Evolutionary conservation across 35 echinoderm and acorn worm genomes (phyloP).

Genomic region (Eucidaris tribuloides): DNA sequence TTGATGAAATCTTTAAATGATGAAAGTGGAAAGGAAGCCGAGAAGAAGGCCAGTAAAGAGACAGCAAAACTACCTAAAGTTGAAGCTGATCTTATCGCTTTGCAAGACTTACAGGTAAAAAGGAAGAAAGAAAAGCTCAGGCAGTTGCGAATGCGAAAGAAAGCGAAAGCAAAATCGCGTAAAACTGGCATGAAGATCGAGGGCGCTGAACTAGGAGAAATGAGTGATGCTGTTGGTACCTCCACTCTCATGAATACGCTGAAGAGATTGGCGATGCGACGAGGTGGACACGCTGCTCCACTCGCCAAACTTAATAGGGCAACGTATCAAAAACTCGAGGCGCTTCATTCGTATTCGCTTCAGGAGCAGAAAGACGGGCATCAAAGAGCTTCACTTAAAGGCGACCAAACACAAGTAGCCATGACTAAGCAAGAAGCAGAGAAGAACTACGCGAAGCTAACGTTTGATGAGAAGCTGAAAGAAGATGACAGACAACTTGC

Average conservation of each 20-base stretch:
- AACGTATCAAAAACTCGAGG: background rate
- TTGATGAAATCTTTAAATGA: conserved; percentile 31
- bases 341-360: background rate
- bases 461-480: conserved; percentile 52
- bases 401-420: background rate
- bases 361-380: background rate
- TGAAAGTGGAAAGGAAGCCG: background rate
- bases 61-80: conserved; percentile 43
- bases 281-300: background rate
- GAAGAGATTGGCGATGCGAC: background rate
- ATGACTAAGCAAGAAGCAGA: background rate
- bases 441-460: conserved; percentile 21
- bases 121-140: conserved; percentile 48
- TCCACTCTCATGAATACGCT: background rate
- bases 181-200: no score
- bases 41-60: conserved; percentile 1
- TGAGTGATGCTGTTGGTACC: no score
- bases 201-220: no score
- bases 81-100: conserved; percentile 64
- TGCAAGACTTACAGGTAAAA: conserved; percentile 62
- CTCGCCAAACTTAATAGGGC: background rate
- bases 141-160: conserved; percentile 17
- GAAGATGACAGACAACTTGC: conserved; percentile 23
- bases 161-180: background rate
- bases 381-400: background rate